These are phyloP conservation scores for Ploceus nigricollis DNA, from an alignment of 2,113 vertebrate genomes.

Conservation along the genomic window DNA sequence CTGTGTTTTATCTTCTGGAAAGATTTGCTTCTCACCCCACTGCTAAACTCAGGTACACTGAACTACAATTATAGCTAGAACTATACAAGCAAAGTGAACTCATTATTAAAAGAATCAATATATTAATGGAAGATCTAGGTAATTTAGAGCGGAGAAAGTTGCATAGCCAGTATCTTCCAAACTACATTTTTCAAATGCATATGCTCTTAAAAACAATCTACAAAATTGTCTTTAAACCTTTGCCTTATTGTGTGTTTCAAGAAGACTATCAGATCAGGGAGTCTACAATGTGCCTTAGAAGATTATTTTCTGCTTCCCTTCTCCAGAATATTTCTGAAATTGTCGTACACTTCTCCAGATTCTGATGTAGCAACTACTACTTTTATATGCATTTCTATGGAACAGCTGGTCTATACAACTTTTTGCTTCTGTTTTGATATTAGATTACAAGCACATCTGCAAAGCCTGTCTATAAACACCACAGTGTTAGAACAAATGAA, in stretches of 20 bases:
- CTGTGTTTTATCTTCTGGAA: neutral
- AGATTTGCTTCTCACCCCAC: neutral
- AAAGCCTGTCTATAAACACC: neutral
- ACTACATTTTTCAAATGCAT: neutral
- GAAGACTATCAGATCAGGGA: neutral
- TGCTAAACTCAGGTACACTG: neutral
- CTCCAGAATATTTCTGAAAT: neutral
- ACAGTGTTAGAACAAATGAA: neutral
- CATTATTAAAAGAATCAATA: neutral
- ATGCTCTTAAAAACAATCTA: neutral
- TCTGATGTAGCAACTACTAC: neutral
- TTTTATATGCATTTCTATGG: neutral
- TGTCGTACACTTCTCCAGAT: neutral
- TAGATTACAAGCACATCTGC: neutral
- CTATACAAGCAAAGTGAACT: neutral
- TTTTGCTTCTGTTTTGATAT: neutral
- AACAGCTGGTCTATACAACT: neutral
- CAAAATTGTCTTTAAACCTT: neutral
- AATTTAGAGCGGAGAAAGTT: neutral
- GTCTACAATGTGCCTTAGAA: neutral
- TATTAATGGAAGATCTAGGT: neutral
- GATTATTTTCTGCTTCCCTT: neutral
- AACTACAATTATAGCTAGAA: neutral
- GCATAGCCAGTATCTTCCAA: neutral
- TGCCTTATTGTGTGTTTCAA: neutral